phyloP scores from a whole-genome alignment of 2,797 vertebrate genomes.

The Lutjanus campechanus region DNA sequence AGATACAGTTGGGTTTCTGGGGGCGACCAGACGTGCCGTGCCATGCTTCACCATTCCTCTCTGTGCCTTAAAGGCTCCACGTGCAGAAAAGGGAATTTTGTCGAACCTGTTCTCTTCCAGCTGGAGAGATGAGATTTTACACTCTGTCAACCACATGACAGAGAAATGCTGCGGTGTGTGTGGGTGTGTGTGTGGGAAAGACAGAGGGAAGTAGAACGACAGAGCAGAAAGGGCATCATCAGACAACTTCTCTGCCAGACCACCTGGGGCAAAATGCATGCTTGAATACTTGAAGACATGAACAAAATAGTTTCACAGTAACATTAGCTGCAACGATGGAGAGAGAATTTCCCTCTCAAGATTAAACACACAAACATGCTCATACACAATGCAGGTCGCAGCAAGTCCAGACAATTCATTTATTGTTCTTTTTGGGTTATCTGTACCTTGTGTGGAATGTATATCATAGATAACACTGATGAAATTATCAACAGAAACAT shows the following conservation, averaged over 20 bases:
- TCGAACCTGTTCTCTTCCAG: conserved; percentile 90
- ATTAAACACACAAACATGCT: conserved; percentile 80
- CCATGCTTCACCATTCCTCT: conserved; percentile 75
- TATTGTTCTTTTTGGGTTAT: conserved; percentile 71
- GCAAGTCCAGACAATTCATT: conserved; percentile 85
- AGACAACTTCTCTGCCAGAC: conserved; percentile 86
- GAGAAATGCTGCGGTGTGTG: conserved; percentile 62
- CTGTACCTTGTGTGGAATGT: conserved; percentile 51
- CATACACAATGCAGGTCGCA: conserved; percentile 80
- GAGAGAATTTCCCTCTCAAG: conserved; percentile 80
- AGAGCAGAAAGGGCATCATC: conserved; percentile 71
- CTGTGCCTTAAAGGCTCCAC: conserved; percentile 74
- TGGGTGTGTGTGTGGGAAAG: conserved; percentile 53
- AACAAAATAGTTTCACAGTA: conserved; percentile 83
- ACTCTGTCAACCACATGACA: conserved; percentile 78
- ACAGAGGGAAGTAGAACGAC: conserved; percentile 55
- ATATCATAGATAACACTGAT: conserved; percentile 23
- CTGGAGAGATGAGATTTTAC: conserved; percentile 80
- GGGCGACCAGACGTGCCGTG: conserved; percentile 69
- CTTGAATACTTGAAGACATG: conserved; percentile 85
- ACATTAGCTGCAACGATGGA: conserved; percentile 80
- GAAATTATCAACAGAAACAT: conserved; percentile 8
- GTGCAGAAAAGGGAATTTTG: conserved; percentile 85
- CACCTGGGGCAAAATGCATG: conserved; percentile 86
- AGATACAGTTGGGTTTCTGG: conserved; percentile 58